Evolutionary conservation across 1,140 invertebrate species (phyloP).

Genomic region (Coptotermes formosanus): DNA sequence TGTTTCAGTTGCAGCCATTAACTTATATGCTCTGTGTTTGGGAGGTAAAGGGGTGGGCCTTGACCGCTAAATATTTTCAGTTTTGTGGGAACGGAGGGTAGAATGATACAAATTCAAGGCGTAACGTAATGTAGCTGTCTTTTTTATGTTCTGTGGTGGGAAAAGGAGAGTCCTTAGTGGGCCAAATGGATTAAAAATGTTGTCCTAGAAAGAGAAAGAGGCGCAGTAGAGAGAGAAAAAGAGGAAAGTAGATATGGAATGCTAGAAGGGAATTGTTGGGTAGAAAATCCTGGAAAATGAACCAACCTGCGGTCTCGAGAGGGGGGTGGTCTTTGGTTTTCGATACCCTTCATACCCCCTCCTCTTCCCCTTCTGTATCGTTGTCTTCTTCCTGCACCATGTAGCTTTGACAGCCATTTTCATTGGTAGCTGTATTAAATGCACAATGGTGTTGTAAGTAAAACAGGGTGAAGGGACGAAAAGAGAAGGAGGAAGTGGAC

Average conservation of each 20-base stretch:
- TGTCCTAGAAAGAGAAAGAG: neutral
- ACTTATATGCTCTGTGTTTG: too few relatives aligned
- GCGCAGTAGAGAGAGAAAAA: neutral
- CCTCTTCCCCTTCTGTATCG: neutral
- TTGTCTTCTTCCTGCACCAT: too few relatives aligned
- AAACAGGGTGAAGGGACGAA: neutral
- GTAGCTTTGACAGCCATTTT: neutral
- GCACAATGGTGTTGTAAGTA: neutral
- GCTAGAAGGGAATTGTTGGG: neutral
- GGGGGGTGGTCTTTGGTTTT: neutral
- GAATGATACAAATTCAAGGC: neutral
- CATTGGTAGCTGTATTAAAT: neutral
- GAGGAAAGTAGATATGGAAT: neutral
- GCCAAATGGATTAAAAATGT: conserved; percentile 16
- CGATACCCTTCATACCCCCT: neutral
- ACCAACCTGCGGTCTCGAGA: neutral
- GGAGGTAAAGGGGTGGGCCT: neutral
- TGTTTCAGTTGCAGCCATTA: neutral
- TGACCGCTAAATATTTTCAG: neutral
- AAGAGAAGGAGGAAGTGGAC: neutral
- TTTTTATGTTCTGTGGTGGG: neutral
- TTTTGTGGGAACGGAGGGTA: neutral
- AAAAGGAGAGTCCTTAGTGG: neutral
- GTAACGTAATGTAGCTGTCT: neutral
- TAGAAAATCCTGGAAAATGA: neutral